These are phyloP conservation scores for Sipha flava DNA, from an alignment of 1,140 invertebrate species.

Conservation along the genomic window DNA sequence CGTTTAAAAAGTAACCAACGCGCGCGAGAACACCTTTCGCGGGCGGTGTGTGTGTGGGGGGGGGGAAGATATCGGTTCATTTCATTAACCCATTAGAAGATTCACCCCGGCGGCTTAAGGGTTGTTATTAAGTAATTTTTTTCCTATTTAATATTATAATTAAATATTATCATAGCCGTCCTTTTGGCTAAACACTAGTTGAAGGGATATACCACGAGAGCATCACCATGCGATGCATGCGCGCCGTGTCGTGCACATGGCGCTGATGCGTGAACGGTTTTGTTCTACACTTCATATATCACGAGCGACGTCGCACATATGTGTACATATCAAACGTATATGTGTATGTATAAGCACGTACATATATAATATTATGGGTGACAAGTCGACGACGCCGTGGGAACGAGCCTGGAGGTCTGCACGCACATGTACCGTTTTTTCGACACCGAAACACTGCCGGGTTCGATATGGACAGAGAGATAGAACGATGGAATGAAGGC, in stretches of 20 bases:
- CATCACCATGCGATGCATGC: not conserved
- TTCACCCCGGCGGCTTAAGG: not conserved
- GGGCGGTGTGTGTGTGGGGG: not conserved
- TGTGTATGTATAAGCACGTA: not conserved
- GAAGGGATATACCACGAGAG: not conserved
- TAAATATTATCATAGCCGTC: not conserved
- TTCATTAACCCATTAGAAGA: constrained; percentile 9
- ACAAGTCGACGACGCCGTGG: constrained; percentile 27
- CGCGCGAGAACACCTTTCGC: not conserved
- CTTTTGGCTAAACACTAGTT: not conserved
- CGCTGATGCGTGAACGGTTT: constrained; percentile 21
- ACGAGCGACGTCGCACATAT: constrained; percentile 5
- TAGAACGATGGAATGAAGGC: not conserved
- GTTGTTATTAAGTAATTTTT: constrained; percentile 11
- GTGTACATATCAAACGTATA: not conserved
- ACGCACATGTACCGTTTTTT: constrained; percentile 20
- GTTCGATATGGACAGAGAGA: not conserved
- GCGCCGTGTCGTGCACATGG: not conserved
- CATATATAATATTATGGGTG: constrained; percentile 4
- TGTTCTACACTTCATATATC: constrained; percentile 29
- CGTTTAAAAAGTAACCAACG: not conserved
- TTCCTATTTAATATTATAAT: not conserved
- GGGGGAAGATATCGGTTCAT: not conserved
- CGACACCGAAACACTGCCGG: not conserved
- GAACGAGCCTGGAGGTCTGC: constrained; percentile 29